These are phyloP conservation scores for Etheostoma cragini DNA, from an alignment of 2,113 vertebrate genomes.

Conservation along the genomic window DNA sequence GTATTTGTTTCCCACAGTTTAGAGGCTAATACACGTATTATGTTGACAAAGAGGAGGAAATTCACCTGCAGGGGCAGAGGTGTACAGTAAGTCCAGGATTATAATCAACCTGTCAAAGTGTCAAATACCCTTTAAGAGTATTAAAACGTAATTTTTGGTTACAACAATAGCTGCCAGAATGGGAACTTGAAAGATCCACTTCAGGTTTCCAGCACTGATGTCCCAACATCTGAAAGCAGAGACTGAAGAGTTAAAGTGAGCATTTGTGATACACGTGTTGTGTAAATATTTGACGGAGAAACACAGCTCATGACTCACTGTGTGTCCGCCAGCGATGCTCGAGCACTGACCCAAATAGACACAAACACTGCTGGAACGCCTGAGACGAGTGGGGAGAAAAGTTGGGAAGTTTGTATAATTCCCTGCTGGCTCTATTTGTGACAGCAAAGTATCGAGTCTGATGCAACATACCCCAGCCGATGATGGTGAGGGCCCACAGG, in stretches of 20 bases:
- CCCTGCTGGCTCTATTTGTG: no score
- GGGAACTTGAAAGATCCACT: slow-evolving; percentile 90
- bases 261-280: neutral
- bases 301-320: slow-evolving; percentile 79
- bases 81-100: neutral
- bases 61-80: slow-evolving; percentile 80
- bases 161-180: slow-evolving; percentile 88
- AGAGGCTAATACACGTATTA: slow-evolving; percentile 87
- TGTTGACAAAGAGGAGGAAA: slow-evolving; percentile 88
- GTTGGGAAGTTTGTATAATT: neutral
- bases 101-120: neutral
- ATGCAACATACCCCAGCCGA: slow-evolving; percentile 89
- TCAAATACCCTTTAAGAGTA: neutral
- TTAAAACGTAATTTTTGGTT: slow-evolving; percentile 38
- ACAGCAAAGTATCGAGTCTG: no score
- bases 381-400: slow-evolving; percentile 50
- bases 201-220: slow-evolving; percentile 87
- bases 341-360: slow-evolving; percentile 86
- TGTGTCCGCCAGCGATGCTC: slow-evolving; percentile 87
- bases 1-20: slow-evolving; percentile 89
- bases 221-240: slow-evolving; percentile 85
- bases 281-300: neutral
- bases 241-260: neutral
- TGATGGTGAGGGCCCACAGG: slow-evolving; percentile 91
- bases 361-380: slow-evolving; percentile 89